Conservation (phyloP, 35 echinoderm and acorn worm species). For the Apostichopus parvimensis region DNA sequence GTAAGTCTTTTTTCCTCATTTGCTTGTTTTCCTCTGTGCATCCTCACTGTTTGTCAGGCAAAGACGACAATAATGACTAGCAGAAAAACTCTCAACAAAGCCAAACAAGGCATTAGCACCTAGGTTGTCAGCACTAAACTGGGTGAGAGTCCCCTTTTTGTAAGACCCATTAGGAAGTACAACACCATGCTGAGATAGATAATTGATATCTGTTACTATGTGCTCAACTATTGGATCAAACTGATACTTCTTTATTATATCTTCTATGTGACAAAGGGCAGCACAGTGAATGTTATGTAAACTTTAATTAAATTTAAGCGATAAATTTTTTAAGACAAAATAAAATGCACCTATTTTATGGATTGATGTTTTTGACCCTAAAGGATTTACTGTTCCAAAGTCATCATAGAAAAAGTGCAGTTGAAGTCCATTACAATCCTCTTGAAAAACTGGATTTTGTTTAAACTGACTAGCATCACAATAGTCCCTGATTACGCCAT, state of each 20-base stretch:
- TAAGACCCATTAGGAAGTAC: conserved; percentile 29
- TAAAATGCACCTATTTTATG: conserved; percentile 65
- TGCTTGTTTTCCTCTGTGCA: conserved; percentile 30
- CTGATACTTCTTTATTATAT: conserved; percentile 50
- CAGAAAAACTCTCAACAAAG: conserved; percentile 33
- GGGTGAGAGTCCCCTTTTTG: conserved; percentile 61
- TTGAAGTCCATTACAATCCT: conserved; percentile 46
- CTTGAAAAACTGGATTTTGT: conserved; percentile 50
- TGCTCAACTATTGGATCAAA: conserved; percentile 24
- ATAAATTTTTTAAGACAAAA: conserved; percentile 57
- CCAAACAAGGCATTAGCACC: conserved; percentile 43
- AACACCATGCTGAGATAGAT: conserved; percentile 53
- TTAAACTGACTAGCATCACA: conserved; percentile 61
- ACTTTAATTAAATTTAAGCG: conserved; percentile 58
- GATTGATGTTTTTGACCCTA: conserved; percentile 61
- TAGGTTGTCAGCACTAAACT: conserved; percentile 70
- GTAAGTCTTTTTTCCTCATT: conserved; percentile 13
- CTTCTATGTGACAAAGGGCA: conserved; percentile 70
- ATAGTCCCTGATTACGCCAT: conserved; percentile 56
- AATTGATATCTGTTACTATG: conserved; percentile 29
- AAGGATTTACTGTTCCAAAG: conserved; percentile 46
- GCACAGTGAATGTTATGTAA: conserved; percentile 65
- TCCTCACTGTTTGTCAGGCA: not conserved
- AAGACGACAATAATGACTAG: conserved; percentile 12
- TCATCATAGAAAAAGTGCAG: conserved; percentile 59